Percentiles rank a stretch among this genome's conserved stretches.
Conservation (phyloP, 2,797 vertebrate species). For the Adrianichthys oophorus region DNA sequence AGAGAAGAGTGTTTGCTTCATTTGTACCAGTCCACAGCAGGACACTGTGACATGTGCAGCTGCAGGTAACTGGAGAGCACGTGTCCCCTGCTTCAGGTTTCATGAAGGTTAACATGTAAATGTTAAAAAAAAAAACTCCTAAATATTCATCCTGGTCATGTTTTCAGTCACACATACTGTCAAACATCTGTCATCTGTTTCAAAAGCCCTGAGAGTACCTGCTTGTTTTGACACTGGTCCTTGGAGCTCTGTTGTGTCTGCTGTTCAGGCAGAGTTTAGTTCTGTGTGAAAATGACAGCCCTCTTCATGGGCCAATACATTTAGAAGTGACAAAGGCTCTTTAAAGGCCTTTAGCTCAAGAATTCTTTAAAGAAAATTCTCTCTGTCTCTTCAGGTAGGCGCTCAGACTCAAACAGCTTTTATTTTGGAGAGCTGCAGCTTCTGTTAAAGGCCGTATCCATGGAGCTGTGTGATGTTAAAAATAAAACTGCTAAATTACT, state of each 20-base stretch:
- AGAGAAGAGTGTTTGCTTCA: not conserved
- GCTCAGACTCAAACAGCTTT: too few relatives aligned
- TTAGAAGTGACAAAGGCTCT: too few relatives aligned
- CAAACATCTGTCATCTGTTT: slow-evolving; percentile 7
- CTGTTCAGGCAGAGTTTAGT: slow-evolving; percentile 14
- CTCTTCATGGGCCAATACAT: too few relatives aligned
- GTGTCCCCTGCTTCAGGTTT: slow-evolving; percentile 5
- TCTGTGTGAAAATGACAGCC: slow-evolving; percentile 40
- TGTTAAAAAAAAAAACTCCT: slow-evolving; percentile 8
- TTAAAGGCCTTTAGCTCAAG: too few relatives aligned
- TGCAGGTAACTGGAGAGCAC: slow-evolving; percentile 20
- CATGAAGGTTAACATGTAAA: slow-evolving; percentile 10
- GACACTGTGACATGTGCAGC: slow-evolving; percentile 12
- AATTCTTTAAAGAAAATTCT: too few relatives aligned
- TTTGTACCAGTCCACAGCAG: slow-evolving; percentile 4
- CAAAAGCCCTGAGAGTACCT: not conserved
- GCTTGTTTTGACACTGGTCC: slow-evolving; percentile 9
- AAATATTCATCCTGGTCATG: slow-evolving; percentile 12
- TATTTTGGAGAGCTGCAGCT: too few relatives aligned
- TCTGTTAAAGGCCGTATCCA: too few relatives aligned
- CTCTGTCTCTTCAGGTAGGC: too few relatives aligned
- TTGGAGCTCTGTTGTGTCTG: slow-evolving; percentile 4
- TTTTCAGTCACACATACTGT: not conserved
- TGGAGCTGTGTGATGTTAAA: too few relatives aligned
- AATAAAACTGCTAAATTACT: too few relatives aligned